Evolutionary conservation across 2,113 vertebrate genomes (phyloP).

Genomic region (Natator depressus): DNA sequence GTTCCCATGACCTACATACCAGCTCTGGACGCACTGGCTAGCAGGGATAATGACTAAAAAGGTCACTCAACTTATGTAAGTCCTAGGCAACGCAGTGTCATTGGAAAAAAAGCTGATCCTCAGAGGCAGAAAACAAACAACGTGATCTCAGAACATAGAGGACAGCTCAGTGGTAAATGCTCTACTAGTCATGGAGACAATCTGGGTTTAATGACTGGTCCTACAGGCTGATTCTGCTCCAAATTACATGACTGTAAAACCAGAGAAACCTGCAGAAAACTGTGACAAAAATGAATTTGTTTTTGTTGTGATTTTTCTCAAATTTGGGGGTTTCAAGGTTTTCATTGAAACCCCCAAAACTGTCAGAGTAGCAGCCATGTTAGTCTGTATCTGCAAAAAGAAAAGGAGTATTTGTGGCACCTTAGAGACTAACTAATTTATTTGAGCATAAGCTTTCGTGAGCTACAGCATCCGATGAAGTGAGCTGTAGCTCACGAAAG

Average conservation of each 20-base stretch:
- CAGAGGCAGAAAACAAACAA: not conserved
- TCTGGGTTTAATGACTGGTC: not conserved
- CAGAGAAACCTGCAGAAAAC: not conserved
- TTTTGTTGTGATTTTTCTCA: not conserved
- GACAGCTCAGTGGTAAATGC: rapidly evolving
- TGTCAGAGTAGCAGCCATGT: too few species aligned
- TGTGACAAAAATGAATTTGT: not conserved
- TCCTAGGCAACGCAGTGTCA: rapidly evolving
- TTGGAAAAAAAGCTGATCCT: not conserved
- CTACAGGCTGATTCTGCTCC: not conserved
- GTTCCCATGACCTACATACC: not conserved
- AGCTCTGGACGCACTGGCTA: not conserved
- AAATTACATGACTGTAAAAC: rapidly evolving
- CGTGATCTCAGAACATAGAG: not conserved
- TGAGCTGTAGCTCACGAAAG: too few species aligned
- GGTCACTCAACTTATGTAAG: slow-evolving; percentile 49
- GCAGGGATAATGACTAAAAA: not conserved
- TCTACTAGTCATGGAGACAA: not conserved
- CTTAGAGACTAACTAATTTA: too few species aligned
- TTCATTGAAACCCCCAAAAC: not conserved
- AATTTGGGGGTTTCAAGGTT: not conserved
- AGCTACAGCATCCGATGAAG: too few species aligned
- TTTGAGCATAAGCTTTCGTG: too few species aligned
- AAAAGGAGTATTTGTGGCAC: too few species aligned
- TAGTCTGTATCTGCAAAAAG: too few species aligned